Base-by-base conservation (phyloP, 2,797 vertebrate genomes). In the Syndactyla subalaris region DNA sequence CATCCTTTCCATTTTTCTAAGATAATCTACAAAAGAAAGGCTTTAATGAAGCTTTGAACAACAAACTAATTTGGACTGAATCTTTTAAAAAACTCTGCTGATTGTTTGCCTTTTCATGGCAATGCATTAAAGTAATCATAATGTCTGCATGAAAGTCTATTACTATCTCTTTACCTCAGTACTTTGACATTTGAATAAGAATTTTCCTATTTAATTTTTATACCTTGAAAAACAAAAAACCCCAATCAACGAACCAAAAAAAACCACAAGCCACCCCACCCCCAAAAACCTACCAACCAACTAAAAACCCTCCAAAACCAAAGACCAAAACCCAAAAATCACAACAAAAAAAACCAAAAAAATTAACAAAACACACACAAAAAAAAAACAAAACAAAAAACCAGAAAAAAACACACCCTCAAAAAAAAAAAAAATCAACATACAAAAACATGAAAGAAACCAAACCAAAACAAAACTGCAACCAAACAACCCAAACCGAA, bases 41-140 rank as follows among this genome's bases (percentile, higher is more conserved):
- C 13, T 85, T 80, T 84, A 88, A 91, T 74, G 68, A 91, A 88
- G 38, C 46, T 32, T 80, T 68, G 75, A 67, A 65, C 14, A 77
- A 57, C 16, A 85, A 83, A 75, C n/a, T 65, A 71, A 77, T 93
- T 88, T 89, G 27, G 45, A 17, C 46, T 23, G 77, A 87, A 85
- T 51, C 19, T 74, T 81, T 84, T 55, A 81, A 78, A 90, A 48
- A 73, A 66, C 29, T 86, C 70, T 72, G 15, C 19, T 62, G 36
- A 80, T 63, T 77, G 54, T 83, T 85, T 95, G 70, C 24, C 26
- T 88, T 88, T 86, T 88, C 59, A 63, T 30, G n/a, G 45, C 62
- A 93, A 59, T 20, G 16, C 59, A 52, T 86, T 93, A 80, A 92
- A 83, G 76, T 84, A 91, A 85, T 51, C 41, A 46, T 83, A 87